A percentile compares a stretch with the other conserved stretches of the same genome.
These are phyloP conservation scores for Murina feae DNA, from an alignment of 2,113 vertebrate species.

Conservation along the genomic window DNA sequence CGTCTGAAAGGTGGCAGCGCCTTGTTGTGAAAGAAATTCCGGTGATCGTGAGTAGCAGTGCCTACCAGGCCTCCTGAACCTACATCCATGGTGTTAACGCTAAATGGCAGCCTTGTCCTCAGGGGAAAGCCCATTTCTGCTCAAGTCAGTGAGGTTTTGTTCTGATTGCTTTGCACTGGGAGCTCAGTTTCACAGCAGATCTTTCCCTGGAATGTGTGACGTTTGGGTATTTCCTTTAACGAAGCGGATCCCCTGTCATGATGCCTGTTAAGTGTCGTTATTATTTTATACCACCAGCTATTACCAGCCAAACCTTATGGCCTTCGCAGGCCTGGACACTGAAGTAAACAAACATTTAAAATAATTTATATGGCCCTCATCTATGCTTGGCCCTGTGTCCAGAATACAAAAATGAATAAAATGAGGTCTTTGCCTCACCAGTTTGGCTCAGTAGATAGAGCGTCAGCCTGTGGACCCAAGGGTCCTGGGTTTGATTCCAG, in stretches of 20 bases:
- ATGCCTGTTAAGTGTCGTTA: not conserved
- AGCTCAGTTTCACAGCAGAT: not conserved
- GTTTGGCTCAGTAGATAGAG: too few relatives aligned
- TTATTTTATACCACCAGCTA: constrained; percentile 23
- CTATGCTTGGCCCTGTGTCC: too few relatives aligned
- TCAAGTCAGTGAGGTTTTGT: not conserved
- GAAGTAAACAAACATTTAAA: not conserved
- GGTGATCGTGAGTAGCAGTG: too few relatives aligned
- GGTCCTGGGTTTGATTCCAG: too few relatives aligned
- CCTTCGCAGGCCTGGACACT: not conserved
- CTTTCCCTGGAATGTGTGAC: not conserved
- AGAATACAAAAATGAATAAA: too few relatives aligned
- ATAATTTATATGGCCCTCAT: not conserved
- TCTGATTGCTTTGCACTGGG: not conserved
- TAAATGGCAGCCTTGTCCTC: not conserved
- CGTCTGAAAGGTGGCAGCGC: not conserved
- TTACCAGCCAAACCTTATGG: not conserved
- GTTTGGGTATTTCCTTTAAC: not conserved
- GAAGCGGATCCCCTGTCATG: not conserved
- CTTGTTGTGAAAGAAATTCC: not conserved
- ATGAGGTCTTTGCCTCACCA: too few relatives aligned
- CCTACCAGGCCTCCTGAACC: accelerated
- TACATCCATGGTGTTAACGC: not conserved
- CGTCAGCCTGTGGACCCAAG: too few relatives aligned
- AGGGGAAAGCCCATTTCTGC: not conserved